These are phyloP conservation scores for Blera fallax DNA, from an alignment of 2,888 invertebrate species.

Conservation along the genomic window DNA sequence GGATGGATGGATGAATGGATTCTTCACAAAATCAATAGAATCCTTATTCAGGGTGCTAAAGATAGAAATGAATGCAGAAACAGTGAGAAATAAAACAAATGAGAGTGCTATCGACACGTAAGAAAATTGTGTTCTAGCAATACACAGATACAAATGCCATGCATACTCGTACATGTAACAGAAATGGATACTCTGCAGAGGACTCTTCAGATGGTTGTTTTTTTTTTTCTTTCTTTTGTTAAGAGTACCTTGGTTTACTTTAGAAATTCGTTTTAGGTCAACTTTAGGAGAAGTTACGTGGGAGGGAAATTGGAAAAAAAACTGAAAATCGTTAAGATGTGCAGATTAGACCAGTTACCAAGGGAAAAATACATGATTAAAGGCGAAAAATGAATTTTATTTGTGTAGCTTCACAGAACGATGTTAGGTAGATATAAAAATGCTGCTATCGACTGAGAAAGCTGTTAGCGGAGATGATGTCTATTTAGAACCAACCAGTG, in stretches of 20 bases:
- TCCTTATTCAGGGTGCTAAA: conserved; percentile 47
- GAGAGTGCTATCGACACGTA: conserved; percentile 50
- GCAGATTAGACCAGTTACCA: background rate
- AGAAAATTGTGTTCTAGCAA: conserved; percentile 9
- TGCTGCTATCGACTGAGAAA: no score
- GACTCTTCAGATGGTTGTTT: conserved; percentile 9
- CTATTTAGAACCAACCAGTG: no score
- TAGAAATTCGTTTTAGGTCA: conserved; percentile 26
- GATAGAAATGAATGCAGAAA: conserved; percentile 37
- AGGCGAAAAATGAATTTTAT: no score
- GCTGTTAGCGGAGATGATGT: no score
- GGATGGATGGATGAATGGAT: conserved; percentile 58
- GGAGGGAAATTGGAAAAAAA: background rate
- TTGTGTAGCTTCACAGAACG: no score
- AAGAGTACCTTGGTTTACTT: conserved; percentile 35
- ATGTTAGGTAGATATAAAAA: no score
- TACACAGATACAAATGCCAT: conserved; percentile 23
- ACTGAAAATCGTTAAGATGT: background rate
- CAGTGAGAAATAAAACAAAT: conserved; percentile 20
- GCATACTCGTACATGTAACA: no score
- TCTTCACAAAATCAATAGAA: conserved; percentile 59
- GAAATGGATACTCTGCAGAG: conserved; percentile 23
- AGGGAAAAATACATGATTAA: no score
- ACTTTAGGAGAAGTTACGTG: background rate
- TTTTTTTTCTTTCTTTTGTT: conserved; percentile 13